A percentile compares a stretch with the other conserved stretches of the same genome.
Conservation (phyloP, 2,113 vertebrate genomes). For the Pituophis catenifer region DNA sequence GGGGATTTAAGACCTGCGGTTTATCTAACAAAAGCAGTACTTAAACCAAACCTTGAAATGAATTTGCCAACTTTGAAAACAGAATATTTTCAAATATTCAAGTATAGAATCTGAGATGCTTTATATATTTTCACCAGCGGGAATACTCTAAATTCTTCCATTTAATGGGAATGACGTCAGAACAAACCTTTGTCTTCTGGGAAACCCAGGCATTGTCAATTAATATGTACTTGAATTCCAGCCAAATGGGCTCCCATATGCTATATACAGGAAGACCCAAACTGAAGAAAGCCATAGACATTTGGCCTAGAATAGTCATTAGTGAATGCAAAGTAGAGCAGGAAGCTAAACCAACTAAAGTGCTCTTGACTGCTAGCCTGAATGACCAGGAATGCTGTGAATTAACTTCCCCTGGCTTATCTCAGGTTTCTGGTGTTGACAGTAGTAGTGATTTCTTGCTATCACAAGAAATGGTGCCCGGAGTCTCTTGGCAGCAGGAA, state of each 20-base stretch:
- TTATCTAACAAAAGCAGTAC: background rate
- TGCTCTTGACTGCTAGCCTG: background rate
- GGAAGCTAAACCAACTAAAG: background rate
- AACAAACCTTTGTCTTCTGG: background rate
- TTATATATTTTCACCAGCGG: background rate
- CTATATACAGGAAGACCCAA: background rate
- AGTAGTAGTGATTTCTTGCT: slow-evolving; percentile 13
- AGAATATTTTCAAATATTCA: background rate
- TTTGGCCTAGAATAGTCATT: background rate
- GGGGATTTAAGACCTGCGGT: background rate
- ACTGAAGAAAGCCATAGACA: background rate
- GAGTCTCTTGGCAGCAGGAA: slow-evolving; percentile 15
- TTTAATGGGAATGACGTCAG: background rate
- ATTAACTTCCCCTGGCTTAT: slow-evolving; percentile 17
- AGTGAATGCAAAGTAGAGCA: background rate
- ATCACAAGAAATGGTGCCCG: slow-evolving; percentile 1
- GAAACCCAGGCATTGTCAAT: background rate
- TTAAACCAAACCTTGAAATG: background rate
- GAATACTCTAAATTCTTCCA: background rate
- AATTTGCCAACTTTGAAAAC: background rate
- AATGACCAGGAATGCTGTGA: background rate
- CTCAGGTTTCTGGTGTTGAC: slow-evolving; percentile 10
- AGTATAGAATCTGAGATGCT: background rate
- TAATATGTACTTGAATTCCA: no score
- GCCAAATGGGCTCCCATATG: background rate